These are phyloP conservation scores for Lepus timidus DNA, from an alignment of 2,113 vertebrate species.

Conservation along the genomic window DNA sequence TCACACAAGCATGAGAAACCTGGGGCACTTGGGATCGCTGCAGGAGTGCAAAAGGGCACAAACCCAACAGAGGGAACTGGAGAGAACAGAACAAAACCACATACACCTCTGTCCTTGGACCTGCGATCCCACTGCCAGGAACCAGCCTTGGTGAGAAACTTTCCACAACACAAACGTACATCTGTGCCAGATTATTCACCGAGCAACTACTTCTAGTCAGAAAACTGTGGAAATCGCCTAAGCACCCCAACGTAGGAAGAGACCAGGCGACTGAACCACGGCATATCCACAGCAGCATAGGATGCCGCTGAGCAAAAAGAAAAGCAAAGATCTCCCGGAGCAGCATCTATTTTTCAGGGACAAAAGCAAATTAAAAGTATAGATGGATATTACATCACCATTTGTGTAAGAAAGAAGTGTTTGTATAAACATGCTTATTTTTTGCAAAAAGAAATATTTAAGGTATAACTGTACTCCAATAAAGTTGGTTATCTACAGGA, in stretches of 20 bases:
- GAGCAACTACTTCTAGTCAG: slow-evolving; percentile 16
- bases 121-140: background rate
- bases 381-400: background rate
- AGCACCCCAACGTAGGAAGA: background rate
- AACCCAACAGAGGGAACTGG: background rate
- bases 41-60: background rate
- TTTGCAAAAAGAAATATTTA: slow-evolving; percentile 52
- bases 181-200: background rate
- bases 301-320: background rate
- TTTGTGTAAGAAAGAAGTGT: background rate
- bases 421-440: background rate
- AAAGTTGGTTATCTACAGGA: slow-evolving; percentile 13
- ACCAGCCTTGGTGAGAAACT: background rate
- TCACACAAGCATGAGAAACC: slow-evolving; percentile 15
- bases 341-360: background rate
- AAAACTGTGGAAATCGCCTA: slow-evolving; percentile 18
- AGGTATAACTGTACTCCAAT: background rate
- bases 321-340: background rate
- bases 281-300: background rate
- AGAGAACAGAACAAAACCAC: background rate
- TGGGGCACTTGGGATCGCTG: background rate
- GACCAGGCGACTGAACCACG: background rate
- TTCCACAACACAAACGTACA: background rate
- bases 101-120: background rate
- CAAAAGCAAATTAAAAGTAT: slow-evolving; percentile 3